A percentile compares a stretch with the other conserved stretches of the same genome.
Evolutionary conservation across 2,113 vertebrate genomes (phyloP).

Genomic region (Gnathonemus longibarbis): DNA sequence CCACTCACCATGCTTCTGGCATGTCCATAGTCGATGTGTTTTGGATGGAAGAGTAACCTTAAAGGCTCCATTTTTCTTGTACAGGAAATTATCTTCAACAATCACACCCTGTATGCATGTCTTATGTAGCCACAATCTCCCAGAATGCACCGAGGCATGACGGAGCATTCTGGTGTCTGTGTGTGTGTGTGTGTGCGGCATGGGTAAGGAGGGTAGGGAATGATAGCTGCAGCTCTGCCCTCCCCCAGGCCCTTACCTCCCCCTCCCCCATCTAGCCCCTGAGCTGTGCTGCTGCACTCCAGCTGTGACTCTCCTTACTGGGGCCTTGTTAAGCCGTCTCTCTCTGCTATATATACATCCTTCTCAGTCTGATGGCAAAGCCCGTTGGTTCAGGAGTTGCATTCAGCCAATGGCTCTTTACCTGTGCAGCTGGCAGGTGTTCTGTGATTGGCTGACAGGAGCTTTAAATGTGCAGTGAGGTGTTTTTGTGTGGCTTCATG

Average conservation of each 20-base stretch:
- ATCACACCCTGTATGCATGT: background rate
- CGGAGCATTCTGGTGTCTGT: background rate
- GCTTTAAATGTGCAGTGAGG: background rate
- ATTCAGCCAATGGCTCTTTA: background rate
- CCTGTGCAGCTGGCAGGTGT: background rate
- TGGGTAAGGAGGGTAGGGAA: background rate
- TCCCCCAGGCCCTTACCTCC: background rate
- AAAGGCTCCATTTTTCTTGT: background rate
- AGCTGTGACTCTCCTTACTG: background rate
- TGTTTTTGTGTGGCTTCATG: background rate
- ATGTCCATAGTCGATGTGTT: background rate
- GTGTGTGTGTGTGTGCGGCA: background rate
- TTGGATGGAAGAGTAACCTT: background rate
- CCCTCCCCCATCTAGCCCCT: background rate
- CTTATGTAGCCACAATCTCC: background rate
- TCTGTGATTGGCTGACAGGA: background rate
- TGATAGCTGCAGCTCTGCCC: background rate
- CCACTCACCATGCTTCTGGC: background rate
- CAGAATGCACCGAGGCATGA: background rate
- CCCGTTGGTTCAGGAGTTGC: background rate
- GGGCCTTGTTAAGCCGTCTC: background rate
- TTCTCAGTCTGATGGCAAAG: background rate
- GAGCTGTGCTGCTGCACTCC: background rate
- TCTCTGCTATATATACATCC: background rate
- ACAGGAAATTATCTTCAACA: background rate